Evolutionary conservation across 2,888 invertebrate genomes (phyloP).

Genomic region (Watsonalla cultraria): DNA sequence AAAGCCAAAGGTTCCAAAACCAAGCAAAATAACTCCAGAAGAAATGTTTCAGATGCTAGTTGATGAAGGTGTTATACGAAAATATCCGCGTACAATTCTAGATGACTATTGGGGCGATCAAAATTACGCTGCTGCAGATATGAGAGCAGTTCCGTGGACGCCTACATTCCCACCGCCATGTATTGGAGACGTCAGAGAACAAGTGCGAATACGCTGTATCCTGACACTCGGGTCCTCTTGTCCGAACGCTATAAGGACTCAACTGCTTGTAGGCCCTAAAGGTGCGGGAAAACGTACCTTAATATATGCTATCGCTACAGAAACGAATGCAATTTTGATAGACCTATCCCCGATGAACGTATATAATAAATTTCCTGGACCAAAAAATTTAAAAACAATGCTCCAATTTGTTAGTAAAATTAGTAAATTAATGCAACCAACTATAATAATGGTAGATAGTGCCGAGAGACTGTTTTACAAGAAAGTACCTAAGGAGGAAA

Average conservation of each 20-base stretch:
- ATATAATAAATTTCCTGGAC: constrained; percentile 83
- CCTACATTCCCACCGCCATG: constrained; percentile 72
- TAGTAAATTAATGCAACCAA: constrained; percentile 83
- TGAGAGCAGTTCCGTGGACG: constrained; percentile 58
- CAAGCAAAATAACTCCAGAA: constrained; percentile 79
- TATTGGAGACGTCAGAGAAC: constrained; percentile 80
- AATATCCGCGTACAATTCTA: constrained; percentile 78
- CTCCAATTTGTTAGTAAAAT: constrained; percentile 83
- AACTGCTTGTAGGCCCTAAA: constrained; percentile 84
- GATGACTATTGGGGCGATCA: constrained; percentile 85
- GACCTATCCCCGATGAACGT: constrained; percentile 85
- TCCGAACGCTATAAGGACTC: constrained; percentile 71
- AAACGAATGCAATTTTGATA: constrained; percentile 86
- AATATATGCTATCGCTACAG: constrained; percentile 85
- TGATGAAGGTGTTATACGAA: constrained; percentile 82
- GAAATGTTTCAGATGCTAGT: constrained; percentile 86
- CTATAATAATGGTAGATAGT: constrained; percentile 83
- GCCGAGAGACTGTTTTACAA: constrained; percentile 85
- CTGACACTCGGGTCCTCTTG: constrained; percentile 74
- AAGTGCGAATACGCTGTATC: constrained; percentile 79
- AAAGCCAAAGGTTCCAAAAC: constrained; percentile 77
- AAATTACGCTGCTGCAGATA: constrained; percentile 79
- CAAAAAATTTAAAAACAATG: constrained; percentile 82
- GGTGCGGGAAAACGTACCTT: constrained; percentile 85
- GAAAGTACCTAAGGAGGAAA: constrained; percentile 81